Evolutionary conservation across 2,797 vertebrate genomes (phyloP), one percentile per base, ranked within the genome.

Genomic region (Knipowitschia caucasica): DNA sequence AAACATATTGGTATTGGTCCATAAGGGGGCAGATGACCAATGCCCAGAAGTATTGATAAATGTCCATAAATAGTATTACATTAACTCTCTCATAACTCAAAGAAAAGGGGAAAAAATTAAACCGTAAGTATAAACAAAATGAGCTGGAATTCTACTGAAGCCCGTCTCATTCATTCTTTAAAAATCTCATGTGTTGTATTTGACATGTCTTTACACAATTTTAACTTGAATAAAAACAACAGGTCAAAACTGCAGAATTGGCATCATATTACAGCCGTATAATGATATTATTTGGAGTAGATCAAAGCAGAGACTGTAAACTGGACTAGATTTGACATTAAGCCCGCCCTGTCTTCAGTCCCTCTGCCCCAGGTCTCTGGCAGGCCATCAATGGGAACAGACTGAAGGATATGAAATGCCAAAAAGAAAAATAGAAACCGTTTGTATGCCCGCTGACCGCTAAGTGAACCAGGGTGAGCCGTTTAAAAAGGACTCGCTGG

Each of bases 351-450:
- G 29, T 9, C 14, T n/a, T 17, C 2, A 1, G 25, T n/a, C 53
- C 56, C 57, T 31, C 65, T 12, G 55, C 53, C 50, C 61, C 17
- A 34, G n/a, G 38, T 49, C 53, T 30, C 71, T 88, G 86, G 84
- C 81, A 80, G 52, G 63, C 63, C 64, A 50, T 76, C 77, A 83
- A 68, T 39, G 70, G 54, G 46, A 79, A 68, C 80, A 84, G 81
- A 79, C 78, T 74, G 81, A 71, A 69, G n/a, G 56, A 18, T 38
- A 38, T 2, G n/a, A 17, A 17, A 7, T 38, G 35, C 35, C 35
- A 43, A 25, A 24, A 3, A 43, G 12, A 43, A 14, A 43, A 4
- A 11, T 20, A n/a, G 12, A 23, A 6, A 42, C 4, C 1, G 1
- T 2, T 10, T 4, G 7, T 20, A 18, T 20, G 36, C 2, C 4